Evolutionary conservation across 2,888 invertebrate species (phyloP).

Genomic region (Adineta ricciae): DNA sequence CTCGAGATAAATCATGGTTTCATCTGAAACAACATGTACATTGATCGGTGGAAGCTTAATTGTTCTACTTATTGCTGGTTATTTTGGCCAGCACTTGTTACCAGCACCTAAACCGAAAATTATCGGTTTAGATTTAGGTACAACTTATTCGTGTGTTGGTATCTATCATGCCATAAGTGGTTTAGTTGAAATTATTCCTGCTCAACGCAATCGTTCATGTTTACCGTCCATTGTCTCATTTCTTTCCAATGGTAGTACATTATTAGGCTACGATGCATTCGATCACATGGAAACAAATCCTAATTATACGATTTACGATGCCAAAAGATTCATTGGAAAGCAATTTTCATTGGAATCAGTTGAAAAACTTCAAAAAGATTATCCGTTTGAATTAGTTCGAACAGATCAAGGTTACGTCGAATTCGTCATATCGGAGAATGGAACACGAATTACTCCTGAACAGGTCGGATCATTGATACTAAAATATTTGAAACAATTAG

Average conservation of each 20-base stretch:
- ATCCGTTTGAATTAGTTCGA: constrained; percentile 44
- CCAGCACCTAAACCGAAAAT: constrained; percentile 54
- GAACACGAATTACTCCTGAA: background rate
- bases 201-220: constrained; percentile 48
- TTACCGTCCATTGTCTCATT: constrained; percentile 54
- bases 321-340: constrained; percentile 54
- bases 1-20: background rate
- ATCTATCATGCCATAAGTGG: constrained; percentile 53
- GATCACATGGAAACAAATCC: constrained; percentile 51
- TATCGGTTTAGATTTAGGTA: constrained; percentile 53
- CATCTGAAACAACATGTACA: constrained; percentile 7
- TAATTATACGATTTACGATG: constrained; percentile 52
- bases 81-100: constrained; percentile 51
- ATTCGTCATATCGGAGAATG: background rate
- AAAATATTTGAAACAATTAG: background rate
- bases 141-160: constrained; percentile 53
- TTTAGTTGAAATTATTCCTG: constrained; percentile 48
- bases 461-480: background rate
- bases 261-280: constrained; percentile 52
- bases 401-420: background rate
- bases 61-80: constrained; percentile 51
- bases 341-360: constrained; percentile 45
- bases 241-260: constrained; percentile 40
- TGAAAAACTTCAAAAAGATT: constrained; percentile 40
- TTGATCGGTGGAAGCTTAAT: constrained; percentile 44